Conservation (phyloP, 2,797 vertebrate species). For the Microctenopoma steveboyesi region DNA sequence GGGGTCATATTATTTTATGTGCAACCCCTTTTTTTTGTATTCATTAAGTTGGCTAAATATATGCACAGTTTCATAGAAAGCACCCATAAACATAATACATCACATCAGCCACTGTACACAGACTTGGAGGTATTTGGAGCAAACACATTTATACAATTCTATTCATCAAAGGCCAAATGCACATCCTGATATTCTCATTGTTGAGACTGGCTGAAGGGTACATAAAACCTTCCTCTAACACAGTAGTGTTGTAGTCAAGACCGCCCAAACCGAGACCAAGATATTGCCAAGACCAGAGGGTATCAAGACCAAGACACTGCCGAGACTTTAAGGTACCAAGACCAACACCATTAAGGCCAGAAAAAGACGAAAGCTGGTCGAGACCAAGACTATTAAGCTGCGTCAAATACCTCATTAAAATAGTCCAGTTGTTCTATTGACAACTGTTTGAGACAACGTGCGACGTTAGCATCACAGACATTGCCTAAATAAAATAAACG, state of each 20-base stretch:
- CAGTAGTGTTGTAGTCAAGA: not conserved
- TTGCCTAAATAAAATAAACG: too few species aligned
- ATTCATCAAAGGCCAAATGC: slow-evolving; percentile 44
- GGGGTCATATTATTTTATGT: not conserved
- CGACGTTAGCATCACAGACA: too few species aligned
- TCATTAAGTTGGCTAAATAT: slow-evolving; percentile 19
- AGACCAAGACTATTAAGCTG: too few species aligned
- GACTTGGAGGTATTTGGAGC: slow-evolving; percentile 30
- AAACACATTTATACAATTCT: slow-evolving; percentile 22
- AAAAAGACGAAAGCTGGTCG: too few species aligned
- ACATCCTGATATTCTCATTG: slow-evolving; percentile 26
- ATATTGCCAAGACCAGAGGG: too few species aligned
- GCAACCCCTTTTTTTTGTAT: slow-evolving; percentile 4
- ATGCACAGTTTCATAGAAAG: slow-evolving; percentile 26
- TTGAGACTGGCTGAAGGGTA: slow-evolving; percentile 25
- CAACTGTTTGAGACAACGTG: too few species aligned
- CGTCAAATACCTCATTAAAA: too few species aligned
- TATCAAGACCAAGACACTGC: too few species aligned
- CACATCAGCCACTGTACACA: slow-evolving; percentile 10
- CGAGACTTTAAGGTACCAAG: too few species aligned
- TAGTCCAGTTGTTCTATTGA: too few species aligned
- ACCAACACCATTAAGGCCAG: too few species aligned
- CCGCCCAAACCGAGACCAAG: too few species aligned
- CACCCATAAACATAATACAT: slow-evolving; percentile 22
- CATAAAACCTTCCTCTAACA: slow-evolving; percentile 17